Evolutionary conservation across 2,797 vertebrate genomes (phyloP).

Genomic region (Botia almorhae): DNA sequence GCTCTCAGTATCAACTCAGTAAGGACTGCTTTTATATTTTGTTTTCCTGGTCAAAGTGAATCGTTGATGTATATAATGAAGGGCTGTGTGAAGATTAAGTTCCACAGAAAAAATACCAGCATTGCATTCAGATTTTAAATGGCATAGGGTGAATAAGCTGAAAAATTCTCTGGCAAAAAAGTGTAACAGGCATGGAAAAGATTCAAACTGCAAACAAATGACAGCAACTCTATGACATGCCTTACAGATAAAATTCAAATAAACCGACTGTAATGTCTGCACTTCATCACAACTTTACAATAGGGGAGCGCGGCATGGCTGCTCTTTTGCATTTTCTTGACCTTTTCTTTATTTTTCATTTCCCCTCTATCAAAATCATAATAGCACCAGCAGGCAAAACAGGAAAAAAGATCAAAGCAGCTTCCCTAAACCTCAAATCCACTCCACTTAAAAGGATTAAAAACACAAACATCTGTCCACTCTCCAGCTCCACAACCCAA

Average conservation of each 20-base stretch:
- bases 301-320: not conserved
- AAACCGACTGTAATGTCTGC: constrained; percentile 12
- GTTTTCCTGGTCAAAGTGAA: no score
- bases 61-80: no score
- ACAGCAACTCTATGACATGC: constrained; percentile 11
- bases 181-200: not conserved
- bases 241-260: constrained; percentile 31
- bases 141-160: not conserved
- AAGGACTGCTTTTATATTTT: no score
- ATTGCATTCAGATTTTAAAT: not conserved
- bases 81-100: no score
- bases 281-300: constrained; percentile 33
- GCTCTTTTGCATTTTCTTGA: constrained; percentile 33
- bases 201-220: constrained; percentile 29
- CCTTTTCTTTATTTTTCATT: constrained; percentile 48
- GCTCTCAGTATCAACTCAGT: no score
- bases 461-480: constrained; percentile 54
- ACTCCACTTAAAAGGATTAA: constrained; percentile 55
- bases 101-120: not conserved
- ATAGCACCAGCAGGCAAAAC: constrained; percentile 37
- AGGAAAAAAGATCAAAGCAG: constrained; percentile 48
- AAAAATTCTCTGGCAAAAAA: not conserved
- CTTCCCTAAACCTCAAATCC: constrained; percentile 44
- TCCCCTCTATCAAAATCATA: constrained; percentile 49
- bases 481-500: constrained; percentile 20